A percentile compares a stretch with the other conserved stretches of the same genome.
Evolutionary conservation across 2,113 vertebrate genomes (phyloP).

Genomic region (Tragelaphus strepsiceros): DNA sequence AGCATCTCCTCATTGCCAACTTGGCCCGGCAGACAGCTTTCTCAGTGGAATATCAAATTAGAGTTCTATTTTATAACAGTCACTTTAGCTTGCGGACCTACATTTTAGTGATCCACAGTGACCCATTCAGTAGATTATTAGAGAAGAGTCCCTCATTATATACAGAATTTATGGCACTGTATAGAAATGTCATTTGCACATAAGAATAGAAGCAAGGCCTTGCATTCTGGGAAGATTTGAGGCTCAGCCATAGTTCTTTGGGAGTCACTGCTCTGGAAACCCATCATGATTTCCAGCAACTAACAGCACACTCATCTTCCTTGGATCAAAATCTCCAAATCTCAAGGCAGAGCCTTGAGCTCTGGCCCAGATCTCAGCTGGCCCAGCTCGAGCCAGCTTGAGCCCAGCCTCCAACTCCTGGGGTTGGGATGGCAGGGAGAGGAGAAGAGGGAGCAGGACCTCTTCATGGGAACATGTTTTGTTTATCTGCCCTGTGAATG

Average conservation of each 20-base stretch:
- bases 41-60: not conserved
- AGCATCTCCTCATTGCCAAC: not conserved
- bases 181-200: not conserved
- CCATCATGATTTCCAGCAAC: not conserved
- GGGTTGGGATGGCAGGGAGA: fast-evolving
- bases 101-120: not conserved
- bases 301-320: not conserved
- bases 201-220: not conserved
- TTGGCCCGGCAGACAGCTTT: not conserved
- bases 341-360: not conserved
- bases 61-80: not conserved
- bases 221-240: not conserved
- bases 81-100: not conserved
- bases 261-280: not conserved
- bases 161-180: not conserved
- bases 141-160: not conserved
- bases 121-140: not conserved
- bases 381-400: not conserved
- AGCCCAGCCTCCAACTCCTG: not conserved
- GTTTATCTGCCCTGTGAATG: not conserved
- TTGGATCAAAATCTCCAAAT: not conserved
- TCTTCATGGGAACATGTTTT: not conserved
- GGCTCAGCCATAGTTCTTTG: not conserved
- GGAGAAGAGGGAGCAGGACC: not conserved
- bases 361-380: not conserved